Conservation (phyloP, 2,888 invertebrate genomes). For the Carterocephalus palaemon region DNA sequence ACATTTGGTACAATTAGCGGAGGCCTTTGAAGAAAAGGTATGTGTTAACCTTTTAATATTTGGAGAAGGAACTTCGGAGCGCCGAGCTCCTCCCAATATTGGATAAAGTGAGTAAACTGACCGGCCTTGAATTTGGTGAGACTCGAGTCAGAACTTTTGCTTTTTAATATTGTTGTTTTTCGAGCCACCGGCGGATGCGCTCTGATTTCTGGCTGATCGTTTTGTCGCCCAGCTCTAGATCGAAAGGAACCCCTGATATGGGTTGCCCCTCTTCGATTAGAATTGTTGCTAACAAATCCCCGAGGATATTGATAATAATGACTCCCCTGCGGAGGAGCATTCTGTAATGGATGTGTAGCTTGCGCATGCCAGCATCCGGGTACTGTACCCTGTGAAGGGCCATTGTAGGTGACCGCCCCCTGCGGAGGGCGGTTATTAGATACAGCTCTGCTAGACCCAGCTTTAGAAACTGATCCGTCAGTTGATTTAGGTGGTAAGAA, state of each 20-base stretch:
- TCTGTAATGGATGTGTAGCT: no score
- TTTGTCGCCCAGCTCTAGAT: no score
- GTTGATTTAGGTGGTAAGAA: background rate
- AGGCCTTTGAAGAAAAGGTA: constrained; percentile 20
- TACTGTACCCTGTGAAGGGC: background rate
- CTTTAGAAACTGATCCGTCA: background rate
- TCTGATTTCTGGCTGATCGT: no score
- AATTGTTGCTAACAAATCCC: no score
- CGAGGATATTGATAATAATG: no score
- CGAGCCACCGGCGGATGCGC: no score
- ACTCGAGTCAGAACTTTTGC: constrained; percentile 19
- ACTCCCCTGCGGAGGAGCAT: no score
- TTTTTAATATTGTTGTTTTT: no score
- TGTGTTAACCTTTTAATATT: constrained; percentile 23
- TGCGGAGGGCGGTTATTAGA: constrained; percentile 3
- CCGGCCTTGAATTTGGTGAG: constrained; percentile 8
- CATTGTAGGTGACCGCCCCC: background rate
- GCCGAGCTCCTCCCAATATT: constrained; percentile 10
- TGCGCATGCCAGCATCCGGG: background rate
- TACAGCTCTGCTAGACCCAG: background rate
- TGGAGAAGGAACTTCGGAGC: constrained; percentile 11
- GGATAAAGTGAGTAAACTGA: background rate
- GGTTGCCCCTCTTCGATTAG: no score
- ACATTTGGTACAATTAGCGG: constrained; percentile 16
- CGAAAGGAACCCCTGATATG: no score